Percentiles rank a stretch among this genome's conserved stretches.
These are phyloP conservation scores for Hyposmocoma kahamanoa DNA, from an alignment of 1,140 invertebrate genomes.

Conservation along the genomic window DNA sequence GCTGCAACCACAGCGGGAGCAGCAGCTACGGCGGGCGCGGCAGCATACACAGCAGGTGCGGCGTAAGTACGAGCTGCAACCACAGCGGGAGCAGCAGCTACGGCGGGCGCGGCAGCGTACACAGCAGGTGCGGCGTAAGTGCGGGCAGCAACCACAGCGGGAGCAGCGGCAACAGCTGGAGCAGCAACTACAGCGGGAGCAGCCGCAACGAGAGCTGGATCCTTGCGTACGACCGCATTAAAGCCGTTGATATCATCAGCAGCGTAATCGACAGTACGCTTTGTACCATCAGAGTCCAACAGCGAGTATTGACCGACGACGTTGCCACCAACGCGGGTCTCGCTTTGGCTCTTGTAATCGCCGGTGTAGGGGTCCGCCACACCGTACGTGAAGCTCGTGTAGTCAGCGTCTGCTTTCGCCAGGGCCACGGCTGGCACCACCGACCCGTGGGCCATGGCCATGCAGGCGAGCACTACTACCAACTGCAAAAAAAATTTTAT, in stretches of 20 bases:
- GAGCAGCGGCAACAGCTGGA: conserved; percentile 10
- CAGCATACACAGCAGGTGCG: not conserved
- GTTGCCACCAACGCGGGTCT: conserved; percentile 29
- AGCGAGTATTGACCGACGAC: conserved; percentile 39
- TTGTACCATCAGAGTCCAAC: conserved; percentile 35
- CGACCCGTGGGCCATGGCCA: conserved; percentile 27
- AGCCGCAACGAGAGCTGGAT: conserved; percentile 19
- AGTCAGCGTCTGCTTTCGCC: conserved; percentile 28
- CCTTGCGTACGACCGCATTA: conserved; percentile 34
- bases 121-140: conserved; percentile 14
- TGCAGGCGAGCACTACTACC: conserved; percentile 32
- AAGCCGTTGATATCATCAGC: conserved; percentile 37
- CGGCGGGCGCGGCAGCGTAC: conserved; percentile 10
- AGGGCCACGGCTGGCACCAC: conserved; percentile 20
- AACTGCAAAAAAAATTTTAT: conserved; percentile 35
- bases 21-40: not conserved
- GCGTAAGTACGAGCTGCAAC: not conserved
- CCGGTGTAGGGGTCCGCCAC: conserved; percentile 45
- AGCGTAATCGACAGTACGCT: conserved; percentile 35
- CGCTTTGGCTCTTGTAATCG: conserved; percentile 42
- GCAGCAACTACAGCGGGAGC: conserved; percentile 1
- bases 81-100: conserved; percentile 7
- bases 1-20: conserved; percentile 10
- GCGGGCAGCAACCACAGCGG: conserved; percentile 13
- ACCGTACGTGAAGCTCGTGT: conserved; percentile 36